phyloP scores from a whole-genome alignment of 2,797 vertebrate genomes.

The Picus viridis region DNA sequence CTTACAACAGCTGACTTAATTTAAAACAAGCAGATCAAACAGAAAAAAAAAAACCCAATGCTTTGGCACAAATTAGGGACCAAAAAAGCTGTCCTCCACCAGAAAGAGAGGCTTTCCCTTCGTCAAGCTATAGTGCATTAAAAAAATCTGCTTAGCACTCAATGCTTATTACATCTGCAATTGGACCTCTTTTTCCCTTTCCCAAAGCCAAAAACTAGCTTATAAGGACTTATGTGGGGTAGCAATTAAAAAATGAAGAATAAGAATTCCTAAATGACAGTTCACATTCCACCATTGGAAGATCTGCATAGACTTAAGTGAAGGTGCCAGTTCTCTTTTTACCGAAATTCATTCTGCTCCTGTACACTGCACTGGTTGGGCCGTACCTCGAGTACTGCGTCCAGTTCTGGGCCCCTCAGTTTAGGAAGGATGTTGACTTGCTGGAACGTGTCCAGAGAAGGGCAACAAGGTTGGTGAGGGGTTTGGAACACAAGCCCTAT shows the following conservation, averaged over 20 bases:
- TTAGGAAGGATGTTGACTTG: too few species aligned
- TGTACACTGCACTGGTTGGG: too few species aligned
- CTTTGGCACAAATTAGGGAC: background rate
- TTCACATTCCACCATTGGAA: background rate
- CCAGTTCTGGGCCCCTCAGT: too few species aligned
- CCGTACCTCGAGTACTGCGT: too few species aligned
- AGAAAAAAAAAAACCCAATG: rapidly evolving
- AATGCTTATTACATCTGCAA: background rate
- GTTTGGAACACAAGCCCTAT: too few species aligned
- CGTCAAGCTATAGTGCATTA: background rate
- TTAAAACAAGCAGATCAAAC: background rate
- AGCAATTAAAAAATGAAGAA: background rate
- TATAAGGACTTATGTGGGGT: background rate
- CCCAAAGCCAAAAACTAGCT: background rate
- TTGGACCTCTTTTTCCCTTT: too few species aligned
- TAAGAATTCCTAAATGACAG: background rate
- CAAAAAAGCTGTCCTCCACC: background rate
- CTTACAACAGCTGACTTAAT: background rate
- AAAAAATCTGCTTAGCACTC: background rate
- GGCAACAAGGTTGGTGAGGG: too few species aligned
- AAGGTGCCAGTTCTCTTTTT: background rate
- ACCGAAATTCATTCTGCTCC: background rate
- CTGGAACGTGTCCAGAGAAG: too few species aligned
- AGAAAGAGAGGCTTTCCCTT: background rate
- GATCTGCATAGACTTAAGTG: background rate